Conservation (phyloP, 2,797 vertebrate genomes). For the Onychomys torridus region DNA sequence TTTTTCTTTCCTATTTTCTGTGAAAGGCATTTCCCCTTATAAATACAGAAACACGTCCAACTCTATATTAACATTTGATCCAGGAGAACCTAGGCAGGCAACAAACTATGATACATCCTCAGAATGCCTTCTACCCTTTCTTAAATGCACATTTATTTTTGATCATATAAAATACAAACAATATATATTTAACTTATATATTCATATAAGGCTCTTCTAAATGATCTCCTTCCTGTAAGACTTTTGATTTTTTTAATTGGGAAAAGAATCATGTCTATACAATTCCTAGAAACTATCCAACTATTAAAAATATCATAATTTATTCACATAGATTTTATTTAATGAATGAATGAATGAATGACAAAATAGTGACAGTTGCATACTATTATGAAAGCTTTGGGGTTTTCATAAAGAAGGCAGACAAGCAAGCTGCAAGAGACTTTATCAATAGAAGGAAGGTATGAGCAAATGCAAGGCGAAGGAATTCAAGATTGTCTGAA, state of each 20-base stretch:
- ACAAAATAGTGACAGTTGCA: not conserved
- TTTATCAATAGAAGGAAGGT: not conserved
- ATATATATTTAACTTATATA: not conserved
- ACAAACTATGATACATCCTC: not conserved
- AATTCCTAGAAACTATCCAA: not conserved
- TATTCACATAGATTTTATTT: not conserved
- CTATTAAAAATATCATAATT: not conserved
- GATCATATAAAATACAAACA: not conserved
- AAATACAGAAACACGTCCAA: not conserved
- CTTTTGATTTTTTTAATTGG: not conserved
- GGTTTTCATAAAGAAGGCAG: not conserved
- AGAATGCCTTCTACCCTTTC: not conserved
- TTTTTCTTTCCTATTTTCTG: not conserved
- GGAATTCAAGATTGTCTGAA: not conserved
- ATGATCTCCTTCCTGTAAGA: not conserved
- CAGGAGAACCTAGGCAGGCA: not conserved
- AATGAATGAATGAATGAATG: not conserved
- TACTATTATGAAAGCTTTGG: not conserved
- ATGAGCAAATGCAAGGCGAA: not conserved
- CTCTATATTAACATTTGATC: conserved; percentile 2
- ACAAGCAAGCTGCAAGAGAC: not conserved
- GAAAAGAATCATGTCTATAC: not conserved
- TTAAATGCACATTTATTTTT: not conserved
- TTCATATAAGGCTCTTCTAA: not conserved
- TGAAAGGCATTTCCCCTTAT: not conserved